Conservation (phyloP, 2,888 invertebrate species). For the Chloroclystis v-ata region DNA sequence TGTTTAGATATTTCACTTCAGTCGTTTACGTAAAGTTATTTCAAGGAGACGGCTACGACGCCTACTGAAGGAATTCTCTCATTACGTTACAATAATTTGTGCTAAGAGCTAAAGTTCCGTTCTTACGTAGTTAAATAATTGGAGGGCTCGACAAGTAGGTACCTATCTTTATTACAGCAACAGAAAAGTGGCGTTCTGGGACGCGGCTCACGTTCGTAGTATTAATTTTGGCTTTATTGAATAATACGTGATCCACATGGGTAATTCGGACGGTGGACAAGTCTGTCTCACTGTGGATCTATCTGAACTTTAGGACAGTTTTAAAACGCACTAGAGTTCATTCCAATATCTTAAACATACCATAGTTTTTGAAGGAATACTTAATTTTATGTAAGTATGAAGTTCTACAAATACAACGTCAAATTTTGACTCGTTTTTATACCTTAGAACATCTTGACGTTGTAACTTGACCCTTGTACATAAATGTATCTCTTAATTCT, state of each 20-base stretch:
- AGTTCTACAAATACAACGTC: no score
- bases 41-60: no score
- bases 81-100: not conserved
- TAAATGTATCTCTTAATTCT: no score
- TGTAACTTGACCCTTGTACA: no score
- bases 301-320: not conserved
- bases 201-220: slow-evolving; percentile 59
- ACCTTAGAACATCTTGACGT: no score
- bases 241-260: slow-evolving; percentile 68
- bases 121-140: slow-evolving; percentile 37
- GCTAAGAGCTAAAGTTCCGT: not conserved
- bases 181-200: slow-evolving; percentile 48
- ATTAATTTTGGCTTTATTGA: slow-evolving; percentile 74
- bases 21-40: no score
- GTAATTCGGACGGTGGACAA: slow-evolving; percentile 33
- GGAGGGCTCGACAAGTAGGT: slow-evolving; percentile 29
- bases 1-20: no score
- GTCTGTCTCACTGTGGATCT: not conserved
- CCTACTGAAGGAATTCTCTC: not conserved
- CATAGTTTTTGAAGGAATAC: no score
- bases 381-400: no score
- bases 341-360: no score
- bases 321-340: not conserved
- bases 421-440: no score
- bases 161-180: slow-evolving; percentile 51